Conservation (phyloP, 2,888 invertebrate genomes). For the Mamestra brassicae region DNA sequence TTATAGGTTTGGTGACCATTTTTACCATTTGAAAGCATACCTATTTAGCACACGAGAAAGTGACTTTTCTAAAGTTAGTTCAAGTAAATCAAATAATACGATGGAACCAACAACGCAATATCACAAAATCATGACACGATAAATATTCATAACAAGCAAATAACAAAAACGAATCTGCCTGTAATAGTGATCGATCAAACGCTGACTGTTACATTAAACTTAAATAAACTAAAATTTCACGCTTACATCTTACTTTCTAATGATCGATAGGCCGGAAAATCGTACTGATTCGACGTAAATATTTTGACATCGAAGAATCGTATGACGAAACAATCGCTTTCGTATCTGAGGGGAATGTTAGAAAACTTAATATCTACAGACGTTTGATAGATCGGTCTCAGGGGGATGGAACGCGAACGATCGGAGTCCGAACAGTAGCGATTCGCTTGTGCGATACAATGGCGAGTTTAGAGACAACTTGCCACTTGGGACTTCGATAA, state of each 20-base stretch:
- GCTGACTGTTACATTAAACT: constrained; percentile 75
- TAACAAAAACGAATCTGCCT: constrained; percentile 63
- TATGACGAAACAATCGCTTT: constrained; percentile 89
- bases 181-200: constrained; percentile 63
- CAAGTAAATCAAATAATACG: constrained; percentile 18
- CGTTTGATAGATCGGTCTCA: constrained; percentile 88
- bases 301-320: constrained; percentile 88
- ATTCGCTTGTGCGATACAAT: constrained; percentile 72
- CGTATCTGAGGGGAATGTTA: constrained; percentile 80
- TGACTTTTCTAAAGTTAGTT: background rate
- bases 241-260: constrained; percentile 81
- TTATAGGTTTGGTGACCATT: background rate
- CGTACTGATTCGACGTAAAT: constrained; percentile 85
- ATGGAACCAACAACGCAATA: constrained; percentile 36
- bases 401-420: constrained; percentile 68
- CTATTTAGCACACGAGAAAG: background rate
- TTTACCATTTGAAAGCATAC: background rate
- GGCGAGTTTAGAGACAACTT: constrained; percentile 70
- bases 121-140: constrained; percentile 44
- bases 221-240: constrained; percentile 87
- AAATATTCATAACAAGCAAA: constrained; percentile 56
- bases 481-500: constrained; percentile 70
- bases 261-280: constrained; percentile 89
- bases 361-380: constrained; percentile 83
- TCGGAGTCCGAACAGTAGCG: constrained; percentile 78